These are phyloP conservation scores for Cottus gobio DNA, from an alignment of 2,113 vertebrate species.

Conservation along the genomic window DNA sequence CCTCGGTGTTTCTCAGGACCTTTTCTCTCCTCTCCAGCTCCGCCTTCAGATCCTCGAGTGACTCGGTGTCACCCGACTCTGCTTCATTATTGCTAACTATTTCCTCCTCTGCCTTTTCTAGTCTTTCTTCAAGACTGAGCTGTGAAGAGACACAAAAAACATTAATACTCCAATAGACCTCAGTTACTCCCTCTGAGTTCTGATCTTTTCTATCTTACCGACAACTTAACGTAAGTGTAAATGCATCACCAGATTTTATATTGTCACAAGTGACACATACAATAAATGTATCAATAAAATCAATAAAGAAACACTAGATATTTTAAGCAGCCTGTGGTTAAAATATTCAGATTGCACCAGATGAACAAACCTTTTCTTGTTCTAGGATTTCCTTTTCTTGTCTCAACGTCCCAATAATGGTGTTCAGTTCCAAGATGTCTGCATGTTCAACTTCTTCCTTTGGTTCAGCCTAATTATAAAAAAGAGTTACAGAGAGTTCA, in stretches of 20 bases:
- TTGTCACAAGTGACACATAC: not conserved
- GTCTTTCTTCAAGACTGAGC: conserved; percentile 67
- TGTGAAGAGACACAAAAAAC: conserved; percentile 37
- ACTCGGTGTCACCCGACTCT: conserved; percentile 41
- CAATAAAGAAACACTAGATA: not conserved
- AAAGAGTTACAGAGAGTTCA: not conserved
- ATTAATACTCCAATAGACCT: not conserved
- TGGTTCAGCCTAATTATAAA: conserved; percentile 58
- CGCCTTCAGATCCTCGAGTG: conserved; percentile 81
- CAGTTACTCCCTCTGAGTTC: not conserved
- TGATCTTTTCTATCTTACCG: not conserved
- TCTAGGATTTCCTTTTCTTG: conserved; percentile 82
- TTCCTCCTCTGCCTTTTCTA: conserved; percentile 59
- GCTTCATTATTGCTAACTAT: not conserved
- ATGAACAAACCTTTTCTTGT: conserved; percentile 77
- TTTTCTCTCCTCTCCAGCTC: conserved; percentile 85
- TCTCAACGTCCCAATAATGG: conserved; percentile 79
- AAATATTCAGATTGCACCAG: not conserved
- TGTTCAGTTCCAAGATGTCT: conserved; percentile 86
- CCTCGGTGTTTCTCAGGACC: conserved; percentile 82
- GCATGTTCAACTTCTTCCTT: conserved; percentile 82
- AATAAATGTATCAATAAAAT: not conserved
- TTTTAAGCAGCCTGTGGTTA: not conserved
- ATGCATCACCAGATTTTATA: not conserved
- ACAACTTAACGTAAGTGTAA: not conserved